Evolutionary conservation across 2,113 vertebrate genomes (phyloP), one percentile per base, ranked within the genome.

Genomic region (Gopherus flavomarginatus): DNA sequence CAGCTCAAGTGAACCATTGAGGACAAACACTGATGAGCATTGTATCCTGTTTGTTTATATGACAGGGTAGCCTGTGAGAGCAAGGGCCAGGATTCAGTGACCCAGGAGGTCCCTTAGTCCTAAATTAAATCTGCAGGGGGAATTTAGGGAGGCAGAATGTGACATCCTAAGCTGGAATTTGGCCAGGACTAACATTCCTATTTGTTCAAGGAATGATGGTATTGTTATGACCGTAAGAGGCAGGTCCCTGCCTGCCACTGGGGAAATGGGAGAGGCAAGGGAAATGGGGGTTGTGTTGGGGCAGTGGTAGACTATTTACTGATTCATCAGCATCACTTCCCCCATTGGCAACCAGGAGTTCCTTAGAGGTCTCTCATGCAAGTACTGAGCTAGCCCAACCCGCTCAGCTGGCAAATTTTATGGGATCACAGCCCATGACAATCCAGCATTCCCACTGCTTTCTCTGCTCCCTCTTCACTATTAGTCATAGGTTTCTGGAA

Each of bases 311-410:
- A 27, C 38, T 27, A 77, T 77, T 77, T 78, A 47, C 42, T 47
- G 8, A 75, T 91, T 97, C 96, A 96, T 96, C 96, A 97, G 92
- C 91, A 97, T 92, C 95, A 94, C 88, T 97, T 97, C 96, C 96
- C 96, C 93, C 93, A 94, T 79, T 12, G 8, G 85, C 90, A 97
- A 95, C 94, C 96, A 97, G 96, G 90, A 94, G 93, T 92, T 96
- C 38, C 92, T 4, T 38, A 89, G 89, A 97, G 88, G 91, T 93
- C 97, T 97, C 97, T 96, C 90, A 94, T 92, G 95, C 95, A 97
- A 97, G 97, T 97, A 92, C 97, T 96, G 94, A 96, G 97, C 96
- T 87, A 96, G 96, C 97, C 96, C 97, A 97, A 95, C 97, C 95
- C 87, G 96, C 90, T 97, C 96, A 97, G 95, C 96, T 95, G 95